These are phyloP conservation scores for Acipenser oxyrinchus DNA, from an alignment of 2,797 vertebrate genomes.

Conservation along the genomic window DNA sequence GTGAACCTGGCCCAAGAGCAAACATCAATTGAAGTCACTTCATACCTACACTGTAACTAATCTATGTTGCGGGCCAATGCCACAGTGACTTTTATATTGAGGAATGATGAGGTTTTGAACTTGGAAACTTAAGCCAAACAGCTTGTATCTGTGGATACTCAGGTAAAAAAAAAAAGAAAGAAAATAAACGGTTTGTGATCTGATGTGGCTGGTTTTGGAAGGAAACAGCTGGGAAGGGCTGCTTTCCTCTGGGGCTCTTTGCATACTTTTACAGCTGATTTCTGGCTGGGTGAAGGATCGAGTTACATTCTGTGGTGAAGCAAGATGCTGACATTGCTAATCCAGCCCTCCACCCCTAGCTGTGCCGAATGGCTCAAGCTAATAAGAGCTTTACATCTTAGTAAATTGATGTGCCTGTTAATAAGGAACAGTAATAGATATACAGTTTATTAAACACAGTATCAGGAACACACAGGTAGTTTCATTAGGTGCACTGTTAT, in stretches of 20 bases:
- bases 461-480: constrained; percentile 6
- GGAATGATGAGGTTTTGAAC: neutral
- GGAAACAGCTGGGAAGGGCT: constrained; percentile 42
- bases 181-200: neutral
- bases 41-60: neutral
- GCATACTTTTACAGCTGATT: constrained; percentile 41
- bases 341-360: constrained; percentile 22
- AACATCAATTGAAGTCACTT: neutral
- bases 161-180: neutral
- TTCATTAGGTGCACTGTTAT: neutral
- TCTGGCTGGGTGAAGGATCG: constrained; percentile 38
- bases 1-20: neutral
- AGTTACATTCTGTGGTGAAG: constrained; percentile 32
- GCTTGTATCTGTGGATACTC: neutral
- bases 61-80: too few species aligned
- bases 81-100: neutral
- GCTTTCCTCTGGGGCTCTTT: constrained; percentile 35
- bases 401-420: constrained; percentile 35
- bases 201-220: constrained; percentile 7
- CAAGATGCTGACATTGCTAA: constrained; percentile 52
- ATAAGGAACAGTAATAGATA: constrained; percentile 12
- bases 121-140: neutral
- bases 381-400: constrained; percentile 30
- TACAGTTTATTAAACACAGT: constrained; percentile 13
- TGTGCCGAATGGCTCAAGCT: constrained; percentile 43